phyloP scores from a whole-genome alignment of 2,888 invertebrate species.

The Stegana nigrithorax region DNA sequence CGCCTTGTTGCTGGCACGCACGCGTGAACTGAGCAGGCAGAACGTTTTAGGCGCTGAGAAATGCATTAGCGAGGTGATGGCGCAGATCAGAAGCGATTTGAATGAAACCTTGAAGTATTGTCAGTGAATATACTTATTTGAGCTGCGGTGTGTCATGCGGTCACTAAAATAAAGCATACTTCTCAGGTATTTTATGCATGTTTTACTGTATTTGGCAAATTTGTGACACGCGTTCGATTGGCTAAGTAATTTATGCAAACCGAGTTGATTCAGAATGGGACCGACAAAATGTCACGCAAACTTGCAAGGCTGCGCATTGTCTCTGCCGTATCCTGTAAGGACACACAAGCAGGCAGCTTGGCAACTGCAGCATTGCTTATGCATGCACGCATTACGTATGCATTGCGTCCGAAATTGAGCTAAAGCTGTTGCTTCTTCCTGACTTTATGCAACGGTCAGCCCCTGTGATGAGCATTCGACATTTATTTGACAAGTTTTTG shows the following conservation, averaged over 20 bases:
- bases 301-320: not conserved
- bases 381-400: slow-evolving; percentile 13
- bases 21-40: slow-evolving; percentile 39
- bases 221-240: not conserved
- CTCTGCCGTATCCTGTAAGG: slow-evolving; percentile 12
- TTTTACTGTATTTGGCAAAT: too few relatives aligned
- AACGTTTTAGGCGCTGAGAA: slow-evolving; percentile 34
- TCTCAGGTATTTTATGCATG: too few relatives aligned
- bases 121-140: slow-evolving; percentile 4
- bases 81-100: slow-evolving; percentile 31
- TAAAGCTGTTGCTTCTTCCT: not conserved
- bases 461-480: slow-evolving; percentile 39
- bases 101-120: slow-evolving; percentile 28
- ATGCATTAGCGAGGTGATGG: slow-evolving; percentile 42
- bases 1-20: slow-evolving; percentile 41
- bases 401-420: slow-evolving; percentile 12
- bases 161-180: too few relatives aligned
- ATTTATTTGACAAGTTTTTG: slow-evolving; percentile 64
- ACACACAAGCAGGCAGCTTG: slow-evolving; percentile 4
- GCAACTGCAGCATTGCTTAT: slow-evolving; percentile 17
- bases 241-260: not conserved
- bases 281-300: slow-evolving; percentile 7
- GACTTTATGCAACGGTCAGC: not conserved
- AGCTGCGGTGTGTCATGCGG: too few relatives aligned
- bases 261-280: not conserved